Base-by-base conservation (phyloP, 2,888 invertebrate species). In the Penaeus monodon region DNA sequence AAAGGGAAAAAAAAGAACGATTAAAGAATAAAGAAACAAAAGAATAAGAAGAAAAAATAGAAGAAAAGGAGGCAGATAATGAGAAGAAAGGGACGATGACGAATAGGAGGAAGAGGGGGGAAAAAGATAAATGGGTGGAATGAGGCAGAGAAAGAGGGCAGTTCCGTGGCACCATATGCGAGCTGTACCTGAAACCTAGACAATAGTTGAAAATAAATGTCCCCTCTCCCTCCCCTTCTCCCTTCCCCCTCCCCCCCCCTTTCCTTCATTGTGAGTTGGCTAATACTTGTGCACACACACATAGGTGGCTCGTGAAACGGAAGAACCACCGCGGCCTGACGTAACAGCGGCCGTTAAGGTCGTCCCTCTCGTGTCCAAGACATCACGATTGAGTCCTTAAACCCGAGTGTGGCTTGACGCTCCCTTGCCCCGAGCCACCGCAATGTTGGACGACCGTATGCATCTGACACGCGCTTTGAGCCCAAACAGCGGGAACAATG, bases 401-500 rank as follows among this genome's bases (percentile, higher is more conserved):
- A 33, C 12, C 74, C 74, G 12, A 6, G 33, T 12, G 22, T 74
- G 33, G 33, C 74, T 3, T 33, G 27, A 29, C 10, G 7, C 74
- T 33, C 2, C 44, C 20, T 74, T 74, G 74, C 74, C 74, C 74
- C 74, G 33, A 33, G 74, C 74, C 74, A 3, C 70, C 7, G 29
- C 33, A 38, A 33, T 74, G 74, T 74, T 74, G 74, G 33, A 74
- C 33, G 74, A 33, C 33, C 74, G 20, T 44, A 44, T 74, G 74
- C 74, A 74, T 33, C 74, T 74, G 74, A 74, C 74, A 74, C 76
- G 17, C 22, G 76, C 76, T 76, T 76, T 76, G 76, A 44, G 24
- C 76, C 76, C 12, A n/a, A 76, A 76, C 49, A n/a, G 44, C 49
- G 57, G 76, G 76, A 76, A 76, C 76, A 76, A 76, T 76, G 76